Evolutionary conservation across 2,888 invertebrate species (phyloP), one percentile per base, ranked within the genome.

Genomic region (Drosophila pseudotalamancana): DNA sequence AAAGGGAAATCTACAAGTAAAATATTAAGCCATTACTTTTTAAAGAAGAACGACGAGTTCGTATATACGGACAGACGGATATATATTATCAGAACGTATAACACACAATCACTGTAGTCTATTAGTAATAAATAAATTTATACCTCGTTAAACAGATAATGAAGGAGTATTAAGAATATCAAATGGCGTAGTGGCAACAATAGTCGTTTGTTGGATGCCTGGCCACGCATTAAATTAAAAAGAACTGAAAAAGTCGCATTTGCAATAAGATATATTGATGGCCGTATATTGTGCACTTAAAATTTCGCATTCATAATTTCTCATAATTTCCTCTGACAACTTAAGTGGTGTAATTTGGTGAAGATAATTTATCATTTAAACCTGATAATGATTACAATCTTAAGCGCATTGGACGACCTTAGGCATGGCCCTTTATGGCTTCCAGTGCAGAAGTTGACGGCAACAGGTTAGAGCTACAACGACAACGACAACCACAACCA

Each of bases 261-360:
- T 54, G 5, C 63, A 45, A 43, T 49, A 55, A 59, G 49, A 81
- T 49, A 71, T 66, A 65, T 71, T 62, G 35, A 35, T 29, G 56
- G 53, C 63, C 56, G 39, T 35, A 39, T 16, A 31, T n/a, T 19
- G 6, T 12, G 3, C 9, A 48, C 21, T 31, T 9, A 21, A 54
- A 72, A 60, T 60, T 55, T 53, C 39, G 40, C 40, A 49, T 51
- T 74, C 81, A 78, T 88, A 87, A 89, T 86, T 88, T 85, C 76
- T 65, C 81, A 82, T 88, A 84, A 89, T 89, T 90, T 87, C 64
- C 77, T 75, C 80, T 89, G 89, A 89, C 89, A 89, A 87, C 70
- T 88, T 90, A 90, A 89, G 88, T 81, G 88, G 77, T 61, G 88
- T 85, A 90, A 89, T 89, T 89, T 88, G 88, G 81, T 54, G 53